Evolutionary conservation across 2,113 vertebrate genomes (phyloP).

Genomic region (Vireo altiloquus): DNA sequence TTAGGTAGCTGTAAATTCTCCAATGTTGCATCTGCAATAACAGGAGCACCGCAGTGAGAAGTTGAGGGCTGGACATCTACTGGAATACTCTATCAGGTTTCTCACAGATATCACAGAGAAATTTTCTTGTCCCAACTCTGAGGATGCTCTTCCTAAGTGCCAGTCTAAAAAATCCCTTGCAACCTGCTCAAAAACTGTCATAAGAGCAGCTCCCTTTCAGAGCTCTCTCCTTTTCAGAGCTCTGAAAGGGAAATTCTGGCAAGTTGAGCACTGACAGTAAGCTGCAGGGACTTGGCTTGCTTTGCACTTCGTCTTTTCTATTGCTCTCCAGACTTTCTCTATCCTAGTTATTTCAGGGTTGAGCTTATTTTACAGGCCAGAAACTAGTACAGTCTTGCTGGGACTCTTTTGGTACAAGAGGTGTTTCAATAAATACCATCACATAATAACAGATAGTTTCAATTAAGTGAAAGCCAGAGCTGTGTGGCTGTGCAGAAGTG

Average conservation of each 20-base stretch:
- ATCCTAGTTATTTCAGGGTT: not conserved
- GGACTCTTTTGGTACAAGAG: not conserved
- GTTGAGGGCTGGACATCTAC: not conserved
- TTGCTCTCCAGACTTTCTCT: not conserved
- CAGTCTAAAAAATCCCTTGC: not conserved
- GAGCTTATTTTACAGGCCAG: not conserved
- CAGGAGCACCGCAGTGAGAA: not conserved
- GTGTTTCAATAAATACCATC: not conserved
- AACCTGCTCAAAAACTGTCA: not conserved
- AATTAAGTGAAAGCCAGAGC: not conserved
- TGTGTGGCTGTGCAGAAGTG: not conserved
- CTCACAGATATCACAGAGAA: not conserved
- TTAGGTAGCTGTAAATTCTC: conserved; percentile 40
- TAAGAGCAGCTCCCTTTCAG: not conserved
- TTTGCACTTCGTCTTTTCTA: not conserved
- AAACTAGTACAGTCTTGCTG: not conserved
- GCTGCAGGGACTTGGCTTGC: not conserved
- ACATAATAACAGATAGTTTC: not conserved
- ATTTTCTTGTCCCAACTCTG: not conserved
- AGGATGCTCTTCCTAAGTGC: not conserved
- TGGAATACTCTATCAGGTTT: not conserved
- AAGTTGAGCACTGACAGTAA: not conserved
- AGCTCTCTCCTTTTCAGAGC: too few relatives aligned
- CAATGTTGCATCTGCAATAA: fast-evolving
- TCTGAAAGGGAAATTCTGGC: not conserved